Percentiles rank a stretch among this genome's conserved stretches.
Conservation (phyloP, 1,140 invertebrate species). For the Grapholita molesta region DNA sequence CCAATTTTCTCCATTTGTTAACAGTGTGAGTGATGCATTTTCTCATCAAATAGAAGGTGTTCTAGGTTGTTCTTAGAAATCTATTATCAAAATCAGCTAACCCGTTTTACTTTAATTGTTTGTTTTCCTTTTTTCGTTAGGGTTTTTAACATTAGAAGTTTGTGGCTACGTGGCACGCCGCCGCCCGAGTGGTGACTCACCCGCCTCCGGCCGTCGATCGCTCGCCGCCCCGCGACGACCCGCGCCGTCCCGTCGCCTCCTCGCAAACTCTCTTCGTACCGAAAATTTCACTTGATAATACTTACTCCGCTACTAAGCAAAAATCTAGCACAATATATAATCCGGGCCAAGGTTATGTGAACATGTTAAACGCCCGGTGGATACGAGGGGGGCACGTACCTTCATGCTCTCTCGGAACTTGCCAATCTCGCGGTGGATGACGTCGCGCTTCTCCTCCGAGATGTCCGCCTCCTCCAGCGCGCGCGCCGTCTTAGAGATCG, state of each 20-base stretch:
- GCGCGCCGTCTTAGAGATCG: conserved; percentile 78
- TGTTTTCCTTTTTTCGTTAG: too few species aligned
- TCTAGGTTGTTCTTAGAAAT: too few species aligned
- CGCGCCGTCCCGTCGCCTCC: neutral
- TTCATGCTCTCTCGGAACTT: conserved; percentile 98
- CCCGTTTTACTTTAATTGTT: too few species aligned
- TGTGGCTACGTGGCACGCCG: too few species aligned
- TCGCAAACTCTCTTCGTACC: neutral
- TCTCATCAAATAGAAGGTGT: too few species aligned
- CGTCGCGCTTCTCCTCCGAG: conserved; percentile 97
- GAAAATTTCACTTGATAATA: neutral
- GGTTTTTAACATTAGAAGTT: too few species aligned
- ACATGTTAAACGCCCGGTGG: neutral
- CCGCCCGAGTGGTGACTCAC: too few species aligned
- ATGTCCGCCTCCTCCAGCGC: conserved; percentile 87
- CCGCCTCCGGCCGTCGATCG: neutral
- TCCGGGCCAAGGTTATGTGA: neutral
- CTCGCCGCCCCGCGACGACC: neutral
- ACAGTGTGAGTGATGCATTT: too few species aligned
- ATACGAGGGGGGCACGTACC: conserved; percentile 79
- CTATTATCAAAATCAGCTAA: too few species aligned
- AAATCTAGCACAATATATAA: neutral
- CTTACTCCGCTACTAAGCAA: neutral
- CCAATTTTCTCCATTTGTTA: too few species aligned
- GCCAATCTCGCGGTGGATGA: conserved; percentile 97